Base-by-base conservation (phyloP, 2,113 vertebrate species). In the Eudorcas thomsonii region DNA sequence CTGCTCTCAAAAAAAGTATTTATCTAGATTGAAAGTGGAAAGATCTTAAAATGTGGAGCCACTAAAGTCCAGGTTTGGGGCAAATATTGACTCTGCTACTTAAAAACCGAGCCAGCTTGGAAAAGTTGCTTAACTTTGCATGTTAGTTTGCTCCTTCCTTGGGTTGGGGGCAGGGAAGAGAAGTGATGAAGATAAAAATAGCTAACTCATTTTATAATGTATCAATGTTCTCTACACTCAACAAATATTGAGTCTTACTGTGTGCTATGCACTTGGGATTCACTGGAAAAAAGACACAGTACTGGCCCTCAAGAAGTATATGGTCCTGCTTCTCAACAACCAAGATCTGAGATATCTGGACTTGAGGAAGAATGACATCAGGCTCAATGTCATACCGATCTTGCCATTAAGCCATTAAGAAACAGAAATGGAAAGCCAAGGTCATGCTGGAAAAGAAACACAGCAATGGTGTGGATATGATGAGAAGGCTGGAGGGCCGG, bases 401-500 rank as follows among this genome's bases (percentile, higher is more conserved):
- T 81, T 33, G 45, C 5, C 28, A 12, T 19, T 21, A 33, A 50
- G 45, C 9, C 16, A 33, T 50, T 52, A 21, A 81, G 45, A 52
- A 81, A 48, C 16, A 50, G 77, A 33, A 2, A 2, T 50, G 16
- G 45, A 81, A 81, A 81, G 45, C 77, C 45, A 80, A 50, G 28
- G 5, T 50, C 45, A 19, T 81, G 28, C 78, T 81, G 83, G n/a
- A 81, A 43, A 96, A 1, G 64, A 92, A 94, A 59, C 11, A 5
- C 0, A 28, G 23, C 2, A 1, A 4, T 0, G 0, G 0, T 2
- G 57, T 16, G 23, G 36, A 50, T 3, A 19, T 19, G 57, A 43
- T 16, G 52, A 16, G 0, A 3, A 59, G 94, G 25, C 64, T 97
- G 64, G 48, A 30, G 28, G 78, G 94, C 6, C 84, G 0, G 3